Base-by-base conservation (phyloP, 1,140 invertebrate genomes). In the Megalopta genalis region DNA sequence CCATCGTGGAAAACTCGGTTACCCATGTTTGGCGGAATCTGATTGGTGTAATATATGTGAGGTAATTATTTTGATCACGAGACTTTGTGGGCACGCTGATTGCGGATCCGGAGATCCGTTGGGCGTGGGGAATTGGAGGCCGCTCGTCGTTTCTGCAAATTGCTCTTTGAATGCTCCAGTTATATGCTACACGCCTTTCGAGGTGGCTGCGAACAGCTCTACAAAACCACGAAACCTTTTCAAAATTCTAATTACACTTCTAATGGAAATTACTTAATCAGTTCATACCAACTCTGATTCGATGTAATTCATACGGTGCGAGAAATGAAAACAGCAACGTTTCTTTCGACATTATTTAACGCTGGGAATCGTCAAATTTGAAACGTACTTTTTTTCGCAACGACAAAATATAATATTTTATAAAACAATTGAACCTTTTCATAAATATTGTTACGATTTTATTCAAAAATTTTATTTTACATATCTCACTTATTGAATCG, bases 141-240 rank as follows among this genome's bases (percentile, higher is more conserved):
- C 74, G 81, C 81, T 84, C 75, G 64, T 82, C 68, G 74, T 83
- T 83, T 83, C 82, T 68, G 82, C 81, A 83, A 83, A 79, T 84
- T 84, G 81, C 81, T 68, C 82, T 79, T 74, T 73, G 82, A 83
- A 84, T 69, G 81, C 82, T 84, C 81, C 77, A 84, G 82, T 84
- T 84, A 74, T 77, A 78, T 54, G 75, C 71, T 79, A 62, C 74
- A 39, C 70, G 65, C 52, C 46, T 59, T 73, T 70, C 49, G 23
- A 54, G 59, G 37, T 75, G 25, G 59, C 66, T 57, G 66, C 39
- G 78, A 62, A 66, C 64, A 64, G 63, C 72, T 21, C 32, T 42
- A 46, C 46, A 59, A 32, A 68, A 74, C 72, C 68, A 49, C 72
- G 66, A 52, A 65, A 68, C 57, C 59, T 49, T 52, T 68, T 46